Evolutionary conservation across 2,797 vertebrate genomes (phyloP).

Genomic region (Pitangus sulphuratus): DNA sequence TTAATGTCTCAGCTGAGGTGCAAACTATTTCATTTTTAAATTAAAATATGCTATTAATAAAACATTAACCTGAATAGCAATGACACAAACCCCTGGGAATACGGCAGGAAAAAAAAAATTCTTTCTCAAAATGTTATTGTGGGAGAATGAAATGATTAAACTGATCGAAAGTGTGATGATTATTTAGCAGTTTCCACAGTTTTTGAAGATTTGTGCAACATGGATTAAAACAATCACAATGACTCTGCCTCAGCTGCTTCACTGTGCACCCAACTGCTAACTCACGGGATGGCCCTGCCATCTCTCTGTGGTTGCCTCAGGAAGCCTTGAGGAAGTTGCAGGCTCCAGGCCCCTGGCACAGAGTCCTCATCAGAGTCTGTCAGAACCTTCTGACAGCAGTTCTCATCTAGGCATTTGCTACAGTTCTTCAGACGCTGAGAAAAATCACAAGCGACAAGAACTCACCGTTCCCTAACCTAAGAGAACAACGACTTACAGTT

Average conservation of each 20-base stretch:
- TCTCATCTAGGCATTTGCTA: not conserved
- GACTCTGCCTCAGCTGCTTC: not conserved
- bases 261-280: not conserved
- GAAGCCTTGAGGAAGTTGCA: not conserved
- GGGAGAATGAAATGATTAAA: not conserved
- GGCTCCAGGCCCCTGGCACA: not conserved
- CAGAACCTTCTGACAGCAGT: not conserved
- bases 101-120: not conserved
- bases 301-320: rapidly evolving
- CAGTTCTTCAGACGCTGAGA: not conserved
- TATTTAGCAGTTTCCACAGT: not conserved
- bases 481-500: not conserved
- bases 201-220: not conserved
- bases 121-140: not conserved
- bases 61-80: not conserved
- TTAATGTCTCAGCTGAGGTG: not conserved
- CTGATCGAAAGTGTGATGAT: not conserved
- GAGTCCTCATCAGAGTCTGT: not conserved
- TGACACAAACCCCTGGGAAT: not conserved
- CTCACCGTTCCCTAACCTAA: not conserved
- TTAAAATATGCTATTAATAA: conserved; percentile 12
- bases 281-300: not conserved
- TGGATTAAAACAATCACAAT: rapidly evolving
- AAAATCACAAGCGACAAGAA: conserved; percentile 17
- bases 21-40: not conserved